phyloP scores from a whole-genome alignment of 2,888 invertebrate species.

The Alviniconcha strummeri region DNA sequence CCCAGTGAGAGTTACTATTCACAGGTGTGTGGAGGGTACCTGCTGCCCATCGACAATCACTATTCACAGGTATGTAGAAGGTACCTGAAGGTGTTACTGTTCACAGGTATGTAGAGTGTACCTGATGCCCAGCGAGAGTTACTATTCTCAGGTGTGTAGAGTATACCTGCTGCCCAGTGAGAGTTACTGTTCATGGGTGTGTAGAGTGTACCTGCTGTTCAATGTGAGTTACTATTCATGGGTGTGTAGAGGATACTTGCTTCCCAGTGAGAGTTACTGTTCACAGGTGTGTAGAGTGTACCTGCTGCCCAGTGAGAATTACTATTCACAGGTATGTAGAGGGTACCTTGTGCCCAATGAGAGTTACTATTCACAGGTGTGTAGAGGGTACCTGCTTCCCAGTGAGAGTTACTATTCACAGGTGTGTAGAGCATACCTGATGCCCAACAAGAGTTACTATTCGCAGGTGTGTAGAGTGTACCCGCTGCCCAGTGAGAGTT shows the following conservation, averaged over 20 bases:
- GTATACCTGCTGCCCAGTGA: not conserved
- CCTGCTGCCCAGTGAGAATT: not conserved
- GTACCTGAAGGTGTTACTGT: not conserved
- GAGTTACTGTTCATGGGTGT: not conserved
- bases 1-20: conserved; percentile 79
- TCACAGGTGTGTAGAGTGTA: too few species aligned
- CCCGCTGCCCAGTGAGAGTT: not conserved
- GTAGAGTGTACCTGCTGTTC: not conserved
- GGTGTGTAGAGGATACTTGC: not conserved
- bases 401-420: too few species aligned
- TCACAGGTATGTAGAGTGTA: too few species aligned
- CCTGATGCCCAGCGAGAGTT: not conserved
- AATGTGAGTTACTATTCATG: not conserved
- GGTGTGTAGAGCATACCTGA: too few species aligned
- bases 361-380: not conserved
- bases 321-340: not conserved
- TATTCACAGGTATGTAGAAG: not conserved
- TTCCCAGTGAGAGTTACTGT: not conserved
- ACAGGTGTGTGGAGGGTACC: conserved; percentile 72
- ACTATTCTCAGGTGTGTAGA: not conserved
- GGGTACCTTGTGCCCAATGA: not conserved
- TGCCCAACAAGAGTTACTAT: not conserved
- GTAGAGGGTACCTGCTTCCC: not conserved
- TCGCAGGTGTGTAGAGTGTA: too few species aligned
- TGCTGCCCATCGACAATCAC: not conserved